Base-by-base conservation (phyloP, 1,140 invertebrate species). In the Drosophila pandora region DNA sequence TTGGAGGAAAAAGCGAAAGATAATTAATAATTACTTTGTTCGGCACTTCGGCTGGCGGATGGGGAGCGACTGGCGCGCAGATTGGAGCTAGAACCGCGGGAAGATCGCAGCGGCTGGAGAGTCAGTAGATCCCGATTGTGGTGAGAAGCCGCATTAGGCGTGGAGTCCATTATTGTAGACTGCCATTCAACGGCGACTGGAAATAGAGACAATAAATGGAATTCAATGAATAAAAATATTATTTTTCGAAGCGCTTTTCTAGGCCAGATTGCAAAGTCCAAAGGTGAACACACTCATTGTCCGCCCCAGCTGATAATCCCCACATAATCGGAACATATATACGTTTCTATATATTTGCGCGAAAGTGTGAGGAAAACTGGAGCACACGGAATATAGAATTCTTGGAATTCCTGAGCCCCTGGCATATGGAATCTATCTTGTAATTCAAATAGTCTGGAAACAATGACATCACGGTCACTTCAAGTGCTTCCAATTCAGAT, bases 31-130 rank as follows among this genome's bases (percentile, higher is more conserved):
- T 84, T 91, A 91, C 90, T 91, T 88, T 84, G 90, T 54, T 91
- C 90, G 55, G 64, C 80, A 67, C 90, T 91, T 53, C 90, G 70
- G 54, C 74, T 88, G 54, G 85, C 82, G 9, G 90, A 91, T 60
- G 90, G 90, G 5, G 90, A 90, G 68, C 90, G 83, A 73, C 90
- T 91, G 54, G 73, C 57, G 47, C 90, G 81, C 43, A 90, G 72
- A 67, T 87, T 85, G 25, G 82, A 75, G 49, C 82, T 85, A 55
- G 82, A 85, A 25, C 69, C 78, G 17, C 82, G 82, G 34, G 81
- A 73, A 3, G 82, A 68, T 2, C 75, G 82, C 61, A 85, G 50
- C 9, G 85, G 61, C 65, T 80, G 69, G 63, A 82, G 48, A 47
- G 75, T 71, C 68, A 85, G 37, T 37, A 83, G 75, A 61, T 90